Base-by-base conservation (phyloP, 1,140 invertebrate genomes). In the Trypoxylus dichotomus region DNA sequence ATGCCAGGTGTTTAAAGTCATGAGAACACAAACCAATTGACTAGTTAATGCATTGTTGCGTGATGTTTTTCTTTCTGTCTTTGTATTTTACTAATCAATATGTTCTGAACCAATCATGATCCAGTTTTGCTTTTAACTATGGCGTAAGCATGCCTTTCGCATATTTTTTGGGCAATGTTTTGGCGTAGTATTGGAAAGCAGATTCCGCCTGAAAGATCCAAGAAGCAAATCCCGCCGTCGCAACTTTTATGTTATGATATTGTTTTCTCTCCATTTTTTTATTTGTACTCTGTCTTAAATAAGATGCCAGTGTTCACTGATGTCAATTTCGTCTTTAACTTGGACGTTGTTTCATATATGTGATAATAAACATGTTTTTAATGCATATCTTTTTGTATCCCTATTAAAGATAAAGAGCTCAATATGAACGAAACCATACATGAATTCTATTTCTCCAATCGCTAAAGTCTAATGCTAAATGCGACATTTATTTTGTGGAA, bases 311-410 rank as follows among this genome's bases (percentile, higher is more conserved):
- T 81, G 79, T 68, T 77, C 71, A 60, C 21, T 29, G 60, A 25
- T 68, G 60, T 27, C 27, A 73, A 42, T 80, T 29, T 24, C 60
- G 60, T 68, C 60, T 68, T 27, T 25, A 7, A 68, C 3, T 27
- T 68, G 60, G 81, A 78, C 78, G 76, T 81, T 83, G 82, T 83
- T 82, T 80, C 82, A 79, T 82, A 82, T 83, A 81, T 84, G 83
- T 84, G 83, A 84, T 84, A 84, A 84, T 84, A 84, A 84, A 84
- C 81, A 83, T 82, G 81, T 84, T 84, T 83, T 83, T 82, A 83
- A 83, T 81, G 81, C 80, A 81, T 21, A 74, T 74, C 58, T 74
- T 42, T 81, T 79, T 80, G 80, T 82, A 78, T 80, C 79, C 79
- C 80, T 82, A 80, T 79, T 72, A 81, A 77, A 75, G 15, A 43